Evolutionary conservation across 2,113 vertebrate genomes (phyloP).

Genomic region (Paramisgurnus dabryanus): DNA sequence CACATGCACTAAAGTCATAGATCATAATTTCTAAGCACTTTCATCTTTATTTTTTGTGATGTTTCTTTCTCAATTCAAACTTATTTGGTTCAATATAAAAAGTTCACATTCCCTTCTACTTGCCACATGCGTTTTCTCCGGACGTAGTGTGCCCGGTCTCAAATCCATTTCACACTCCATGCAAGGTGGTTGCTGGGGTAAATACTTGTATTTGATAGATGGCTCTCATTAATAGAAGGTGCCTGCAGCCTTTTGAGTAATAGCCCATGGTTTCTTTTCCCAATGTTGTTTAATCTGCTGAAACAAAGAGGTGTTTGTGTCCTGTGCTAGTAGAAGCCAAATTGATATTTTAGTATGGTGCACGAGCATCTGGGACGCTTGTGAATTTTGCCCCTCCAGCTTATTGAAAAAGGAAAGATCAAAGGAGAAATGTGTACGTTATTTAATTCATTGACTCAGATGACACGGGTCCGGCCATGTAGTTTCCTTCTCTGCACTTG

Average conservation of each 20-base stretch:
- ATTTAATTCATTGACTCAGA: conserved; percentile 55
- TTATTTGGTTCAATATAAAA: neutral
- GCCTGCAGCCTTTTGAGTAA: conserved; percentile 55
- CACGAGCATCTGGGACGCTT: neutral
- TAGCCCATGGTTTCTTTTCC: conserved; percentile 53
- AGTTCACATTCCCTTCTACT: neutral
- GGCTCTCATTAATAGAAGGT: conserved; percentile 55
- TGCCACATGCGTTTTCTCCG: neutral
- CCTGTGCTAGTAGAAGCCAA: conserved; percentile 56
- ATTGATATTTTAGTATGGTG: conserved; percentile 49
- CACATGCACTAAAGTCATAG: neutral
- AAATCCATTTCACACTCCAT: conserved; percentile 38
- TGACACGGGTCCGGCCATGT: conserved; percentile 31
- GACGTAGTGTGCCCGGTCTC: neutral
- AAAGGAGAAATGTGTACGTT: conserved; percentile 43
- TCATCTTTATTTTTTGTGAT: neutral
- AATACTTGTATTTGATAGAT: conserved; percentile 52
- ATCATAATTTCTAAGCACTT: neutral
- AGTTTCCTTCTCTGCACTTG: conserved; percentile 7
- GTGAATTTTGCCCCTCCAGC: conserved; percentile 1
- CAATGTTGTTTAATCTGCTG: conserved; percentile 60
- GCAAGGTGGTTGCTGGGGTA: conserved; percentile 39
- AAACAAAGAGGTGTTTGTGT: conserved; percentile 52
- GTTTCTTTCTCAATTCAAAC: neutral
- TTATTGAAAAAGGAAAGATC: conserved; percentile 48